phyloP scores from a whole-genome alignment of 2,888 invertebrate species.

The Spilarctia lutea region DNA sequence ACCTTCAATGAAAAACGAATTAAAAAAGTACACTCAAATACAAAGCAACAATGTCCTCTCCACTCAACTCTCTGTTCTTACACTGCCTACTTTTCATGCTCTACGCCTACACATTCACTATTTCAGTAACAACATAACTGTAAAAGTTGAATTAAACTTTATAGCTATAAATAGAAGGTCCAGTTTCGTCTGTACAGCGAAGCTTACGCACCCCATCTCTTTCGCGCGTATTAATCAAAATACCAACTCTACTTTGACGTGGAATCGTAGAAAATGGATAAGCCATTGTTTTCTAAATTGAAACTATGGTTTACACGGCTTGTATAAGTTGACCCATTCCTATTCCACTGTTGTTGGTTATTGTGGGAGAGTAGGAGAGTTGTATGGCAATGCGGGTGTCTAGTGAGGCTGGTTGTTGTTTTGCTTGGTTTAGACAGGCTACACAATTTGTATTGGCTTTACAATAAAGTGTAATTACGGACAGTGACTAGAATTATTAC shows the following conservation, averaged over 20 bases:
- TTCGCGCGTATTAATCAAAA: slow-evolving; percentile 86
- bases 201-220: slow-evolving; percentile 79
- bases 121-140: slow-evolving; percentile 75
- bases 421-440: slow-evolving; percentile 79
- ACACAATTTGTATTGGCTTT: slow-evolving; percentile 77
- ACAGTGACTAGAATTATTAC: slow-evolving; percentile 75
- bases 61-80: slow-evolving; percentile 73
- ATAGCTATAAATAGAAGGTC: slow-evolving; percentile 60
- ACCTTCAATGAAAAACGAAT: slow-evolving; percentile 30
- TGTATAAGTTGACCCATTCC: slow-evolving; percentile 63
- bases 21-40: slow-evolving; percentile 51
- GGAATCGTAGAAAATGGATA: slow-evolving; percentile 85
- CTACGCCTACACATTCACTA: slow-evolving; percentile 85
- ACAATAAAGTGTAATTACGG: slow-evolving; percentile 57
- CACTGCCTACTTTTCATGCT: slow-evolving; percentile 85
- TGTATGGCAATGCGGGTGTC: slow-evolving; percentile 58
- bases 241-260: slow-evolving; percentile 85
- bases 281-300: slow-evolving; percentile 86
- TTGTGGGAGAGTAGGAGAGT: slow-evolving; percentile 28
- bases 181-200: slow-evolving; percentile 52
- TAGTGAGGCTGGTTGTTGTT: slow-evolving; percentile 49
- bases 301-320: slow-evolving; percentile 80
- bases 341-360: slow-evolving; percentile 35
- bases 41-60: slow-evolving; percentile 74
- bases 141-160: slow-evolving; percentile 67